These are phyloP conservation scores for Tachycineta bicolor DNA, from an alignment of 2,113 vertebrate genomes.

Conservation along the genomic window DNA sequence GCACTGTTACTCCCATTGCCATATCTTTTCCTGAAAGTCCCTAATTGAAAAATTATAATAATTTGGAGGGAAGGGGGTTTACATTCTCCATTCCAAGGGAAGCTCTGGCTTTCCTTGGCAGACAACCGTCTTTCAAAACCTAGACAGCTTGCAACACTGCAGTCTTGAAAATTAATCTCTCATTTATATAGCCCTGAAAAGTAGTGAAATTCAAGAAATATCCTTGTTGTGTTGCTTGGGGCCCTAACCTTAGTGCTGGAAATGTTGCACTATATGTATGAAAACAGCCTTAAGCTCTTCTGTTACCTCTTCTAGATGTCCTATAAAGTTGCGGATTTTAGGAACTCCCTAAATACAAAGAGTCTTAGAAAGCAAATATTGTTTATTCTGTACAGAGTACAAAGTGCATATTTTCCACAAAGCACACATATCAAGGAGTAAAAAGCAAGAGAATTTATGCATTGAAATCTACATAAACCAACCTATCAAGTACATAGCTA, in stretches of 20 bases:
- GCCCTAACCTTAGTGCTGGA: neutral
- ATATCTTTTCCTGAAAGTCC: too few relatives aligned
- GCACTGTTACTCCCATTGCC: too few relatives aligned
- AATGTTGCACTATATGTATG: neutral
- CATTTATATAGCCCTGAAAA: neutral
- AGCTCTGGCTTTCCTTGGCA: too few relatives aligned
- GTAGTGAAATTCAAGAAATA: neutral
- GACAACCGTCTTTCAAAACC: too few relatives aligned
- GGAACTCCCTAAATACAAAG: neutral
- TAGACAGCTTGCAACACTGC: neutral
- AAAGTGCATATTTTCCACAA: neutral
- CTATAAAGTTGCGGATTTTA: neutral
- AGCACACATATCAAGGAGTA: fast-evolving
- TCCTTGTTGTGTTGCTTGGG: neutral
- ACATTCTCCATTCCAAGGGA: too few relatives aligned
- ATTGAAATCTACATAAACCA: neutral
- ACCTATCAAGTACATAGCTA: neutral
- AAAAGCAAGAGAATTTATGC: neutral
- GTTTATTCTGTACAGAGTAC: neutral
- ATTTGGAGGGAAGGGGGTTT: too few relatives aligned
- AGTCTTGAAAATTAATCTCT: neutral
- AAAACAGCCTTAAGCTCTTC: neutral
- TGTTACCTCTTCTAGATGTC: neutral
- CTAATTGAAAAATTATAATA: too few relatives aligned
- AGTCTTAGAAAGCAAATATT: neutral